Percentiles rank a stretch among this genome's conserved stretches.
phyloP scores from a whole-genome alignment of 2,888 invertebrate species.

The Lathronympha strigana region DNA sequence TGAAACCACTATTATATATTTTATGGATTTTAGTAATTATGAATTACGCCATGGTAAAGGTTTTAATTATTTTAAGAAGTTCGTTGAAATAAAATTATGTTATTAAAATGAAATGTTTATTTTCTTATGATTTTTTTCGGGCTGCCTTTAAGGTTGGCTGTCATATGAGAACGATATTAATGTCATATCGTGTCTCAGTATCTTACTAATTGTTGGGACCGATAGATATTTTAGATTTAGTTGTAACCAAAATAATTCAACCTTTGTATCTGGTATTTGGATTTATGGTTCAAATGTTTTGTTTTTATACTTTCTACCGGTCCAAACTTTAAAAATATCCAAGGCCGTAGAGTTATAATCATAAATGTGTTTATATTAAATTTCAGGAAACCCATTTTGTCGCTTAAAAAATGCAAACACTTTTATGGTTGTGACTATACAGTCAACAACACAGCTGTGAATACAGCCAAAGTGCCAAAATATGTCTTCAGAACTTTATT shows the following conservation, averaged over 20 bases:
- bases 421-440: not conserved
- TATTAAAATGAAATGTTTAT: slow-evolving; percentile 58
- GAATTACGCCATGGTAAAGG: slow-evolving; percentile 41
- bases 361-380: too few species aligned
- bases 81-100: slow-evolving; percentile 41
- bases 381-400: too few species aligned
- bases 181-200: slow-evolving; percentile 1
- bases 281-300: too few species aligned
- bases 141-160: slow-evolving; percentile 51
- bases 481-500: not conserved
- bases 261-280: too few species aligned
- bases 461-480: too few species aligned
- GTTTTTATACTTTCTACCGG: too few species aligned
- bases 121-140: slow-evolving; percentile 57
- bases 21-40: slow-evolving; percentile 32
- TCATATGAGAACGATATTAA: slow-evolving; percentile 17
- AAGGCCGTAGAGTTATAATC: too few species aligned
- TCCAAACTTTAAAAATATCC: too few species aligned
- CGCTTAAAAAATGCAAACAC: not conserved
- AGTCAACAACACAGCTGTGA: too few species aligned
- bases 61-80: slow-evolving; percentile 41
- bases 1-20: not conserved
- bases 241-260: too few species aligned
- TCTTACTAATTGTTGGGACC: too few species aligned
- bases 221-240: too few species aligned